Percentiles rank a stretch among this genome's conserved stretches.
phyloP scores from a whole-genome alignment of 2,888 invertebrate species.

The Nudaria mundana region DNA sequence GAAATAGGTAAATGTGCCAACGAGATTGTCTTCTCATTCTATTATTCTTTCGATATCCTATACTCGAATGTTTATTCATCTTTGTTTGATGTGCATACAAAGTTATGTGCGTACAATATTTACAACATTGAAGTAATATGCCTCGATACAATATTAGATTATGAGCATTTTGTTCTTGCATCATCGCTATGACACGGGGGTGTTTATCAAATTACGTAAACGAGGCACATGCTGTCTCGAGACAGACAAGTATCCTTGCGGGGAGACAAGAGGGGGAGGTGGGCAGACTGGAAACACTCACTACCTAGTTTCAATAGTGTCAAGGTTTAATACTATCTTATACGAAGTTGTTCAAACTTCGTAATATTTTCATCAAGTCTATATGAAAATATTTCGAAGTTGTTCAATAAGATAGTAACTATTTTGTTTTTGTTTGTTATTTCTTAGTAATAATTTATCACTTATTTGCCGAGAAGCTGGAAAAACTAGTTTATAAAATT shows the following conservation, averaged over 20 bases:
- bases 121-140: neutral
- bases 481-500: too few species aligned
- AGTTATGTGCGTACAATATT: too few species aligned
- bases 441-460: neutral
- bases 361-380: too few species aligned
- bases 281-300: neutral
- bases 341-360: too few species aligned
- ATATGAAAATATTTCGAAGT: too few species aligned
- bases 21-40: too few species aligned
- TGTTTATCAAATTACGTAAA: constrained; percentile 31
- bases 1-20: too few species aligned
- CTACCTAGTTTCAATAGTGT: neutral
- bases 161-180: constrained; percentile 4
- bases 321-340: neutral
- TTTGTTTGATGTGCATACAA: too few species aligned
- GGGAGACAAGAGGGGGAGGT: neutral
- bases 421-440: neutral
- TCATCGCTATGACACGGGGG: constrained; percentile 9
- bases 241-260: neutral
- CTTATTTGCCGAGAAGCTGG: too few species aligned
- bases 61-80: too few species aligned
- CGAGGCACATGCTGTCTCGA: constrained; percentile 26
- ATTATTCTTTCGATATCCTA: too few species aligned
- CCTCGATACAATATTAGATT: neutral
- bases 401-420: too few species aligned